A percentile compares a stretch with the other conserved stretches of the same genome.
phyloP scores from a whole-genome alignment of 2,113 vertebrate species.

The Apodemus sylvaticus region DNA sequence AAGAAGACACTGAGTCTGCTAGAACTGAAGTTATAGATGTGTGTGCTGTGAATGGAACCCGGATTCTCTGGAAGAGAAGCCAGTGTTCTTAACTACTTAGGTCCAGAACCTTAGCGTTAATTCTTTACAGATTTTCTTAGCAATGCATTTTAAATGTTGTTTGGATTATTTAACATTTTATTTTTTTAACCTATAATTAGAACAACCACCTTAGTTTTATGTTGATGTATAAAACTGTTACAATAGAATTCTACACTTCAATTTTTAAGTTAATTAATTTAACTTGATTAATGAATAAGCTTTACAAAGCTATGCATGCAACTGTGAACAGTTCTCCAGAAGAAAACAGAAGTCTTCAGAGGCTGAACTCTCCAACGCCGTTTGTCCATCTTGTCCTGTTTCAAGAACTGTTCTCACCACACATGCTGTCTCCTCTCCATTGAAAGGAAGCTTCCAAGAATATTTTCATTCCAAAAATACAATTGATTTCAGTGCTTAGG shows the following conservation, averaged over 20 bases:
- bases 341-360: neutral
- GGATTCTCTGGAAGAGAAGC: neutral
- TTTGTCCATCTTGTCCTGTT: neutral
- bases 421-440: neutral
- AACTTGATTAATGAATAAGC: neutral
- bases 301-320: neutral
- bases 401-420: too few species aligned
- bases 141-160: neutral
- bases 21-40: neutral
- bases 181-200: neutral
- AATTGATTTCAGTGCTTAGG: conserved; percentile 44
- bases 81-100: neutral
- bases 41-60: neutral
- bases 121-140: neutral
- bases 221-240: neutral
- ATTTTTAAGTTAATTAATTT: neutral
- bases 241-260: neutral
- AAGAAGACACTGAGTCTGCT: neutral
- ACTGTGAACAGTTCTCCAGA: neutral
- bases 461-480: conserved; percentile 49
- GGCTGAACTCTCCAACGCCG: neutral
- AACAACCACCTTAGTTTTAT: neutral
- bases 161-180: neutral
- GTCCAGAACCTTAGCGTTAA: neutral
- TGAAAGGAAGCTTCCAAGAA: conserved; percentile 1